These are phyloP conservation scores for Eumeta japonica DNA, from an alignment of 1,140 invertebrate genomes.

Conservation along the genomic window DNA sequence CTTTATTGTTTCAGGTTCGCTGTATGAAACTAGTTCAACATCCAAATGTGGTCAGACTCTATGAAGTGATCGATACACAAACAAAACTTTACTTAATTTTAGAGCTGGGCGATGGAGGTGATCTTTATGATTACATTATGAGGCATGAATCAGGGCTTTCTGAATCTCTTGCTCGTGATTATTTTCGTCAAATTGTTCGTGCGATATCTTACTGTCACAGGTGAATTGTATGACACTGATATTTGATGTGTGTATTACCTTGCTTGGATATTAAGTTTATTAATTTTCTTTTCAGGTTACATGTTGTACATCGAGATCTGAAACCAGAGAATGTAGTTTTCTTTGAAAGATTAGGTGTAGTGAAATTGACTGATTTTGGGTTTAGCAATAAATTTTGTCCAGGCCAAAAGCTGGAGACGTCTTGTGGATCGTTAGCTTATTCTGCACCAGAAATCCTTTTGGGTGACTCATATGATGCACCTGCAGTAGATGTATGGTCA, in stretches of 20 bases:
- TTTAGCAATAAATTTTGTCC: conserved; percentile 97
- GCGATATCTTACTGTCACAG: conserved; percentile 98
- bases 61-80: conserved; percentile 98
- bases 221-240: conserved; percentile 42
- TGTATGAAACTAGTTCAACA: conserved; percentile 99
- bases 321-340: conserved; percentile 99
- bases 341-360: conserved; percentile 94
- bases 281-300: conserved; percentile 46
- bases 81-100: conserved; percentile 94
- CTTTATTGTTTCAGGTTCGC: conserved; percentile 75
- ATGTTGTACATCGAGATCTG: conserved; percentile 93
- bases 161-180: conserved; percentile 83
- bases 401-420: conserved; percentile 96
- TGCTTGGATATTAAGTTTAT: no score
- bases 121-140: conserved; percentile 99
- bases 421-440: conserved; percentile 98
- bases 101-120: conserved; percentile 97
- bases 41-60: conserved; percentile 95
- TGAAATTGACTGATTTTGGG: conserved; percentile 99
- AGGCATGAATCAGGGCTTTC: conserved; percentile 82
- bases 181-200: conserved; percentile 93
- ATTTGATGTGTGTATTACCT: no score
- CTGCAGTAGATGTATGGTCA: conserved; percentile 98
- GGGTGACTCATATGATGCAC: conserved; percentile 91
- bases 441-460: conserved; percentile 98